Percentiles rank a stretch among this genome's conserved stretches.
These are phyloP conservation scores for Phalanger gymnotis DNA, from an alignment of 2,797 vertebrate species.

Conservation along the genomic window DNA sequence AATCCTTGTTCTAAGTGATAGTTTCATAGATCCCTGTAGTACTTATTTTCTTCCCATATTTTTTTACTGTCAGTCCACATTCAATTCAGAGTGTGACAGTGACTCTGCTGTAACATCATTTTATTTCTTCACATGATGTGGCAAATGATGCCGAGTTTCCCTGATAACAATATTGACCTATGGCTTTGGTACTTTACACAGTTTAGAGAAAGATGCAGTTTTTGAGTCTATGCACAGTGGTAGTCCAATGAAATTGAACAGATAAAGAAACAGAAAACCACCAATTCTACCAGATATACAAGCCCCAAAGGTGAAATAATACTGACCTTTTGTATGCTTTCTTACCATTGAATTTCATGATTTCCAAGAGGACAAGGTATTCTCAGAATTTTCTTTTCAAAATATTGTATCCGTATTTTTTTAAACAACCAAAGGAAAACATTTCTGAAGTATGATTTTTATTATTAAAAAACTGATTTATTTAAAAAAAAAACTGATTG, in stretches of 20 bases:
- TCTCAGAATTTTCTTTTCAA: not conserved
- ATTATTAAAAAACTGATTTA: not conserved
- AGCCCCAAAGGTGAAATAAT: not conserved
- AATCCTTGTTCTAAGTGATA: not conserved
- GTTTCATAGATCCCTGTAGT: not conserved
- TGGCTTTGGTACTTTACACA: not conserved
- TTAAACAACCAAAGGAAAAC: not conserved
- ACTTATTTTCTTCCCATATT: not conserved
- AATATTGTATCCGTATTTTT: not conserved
- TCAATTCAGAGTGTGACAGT: slow-evolving; percentile 2
- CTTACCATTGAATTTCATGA: not conserved
- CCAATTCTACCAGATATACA: not conserved
- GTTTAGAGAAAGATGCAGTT: not conserved
- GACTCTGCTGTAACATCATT: not conserved
- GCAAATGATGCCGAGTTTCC: slow-evolving; percentile 2
- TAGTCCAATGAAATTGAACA: not conserved
- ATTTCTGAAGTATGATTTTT: not conserved
- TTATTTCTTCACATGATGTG: not conserved
- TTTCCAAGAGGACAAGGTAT: not conserved
- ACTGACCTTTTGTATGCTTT: not conserved
- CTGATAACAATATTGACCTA: not conserved
- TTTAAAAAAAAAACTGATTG: not conserved
- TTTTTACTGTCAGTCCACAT: not conserved
- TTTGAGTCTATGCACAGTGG: not conserved
- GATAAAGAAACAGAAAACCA: not conserved